Evolutionary conservation across 2,113 vertebrate genomes (phyloP).

Genomic region (Charina bottae): DNA sequence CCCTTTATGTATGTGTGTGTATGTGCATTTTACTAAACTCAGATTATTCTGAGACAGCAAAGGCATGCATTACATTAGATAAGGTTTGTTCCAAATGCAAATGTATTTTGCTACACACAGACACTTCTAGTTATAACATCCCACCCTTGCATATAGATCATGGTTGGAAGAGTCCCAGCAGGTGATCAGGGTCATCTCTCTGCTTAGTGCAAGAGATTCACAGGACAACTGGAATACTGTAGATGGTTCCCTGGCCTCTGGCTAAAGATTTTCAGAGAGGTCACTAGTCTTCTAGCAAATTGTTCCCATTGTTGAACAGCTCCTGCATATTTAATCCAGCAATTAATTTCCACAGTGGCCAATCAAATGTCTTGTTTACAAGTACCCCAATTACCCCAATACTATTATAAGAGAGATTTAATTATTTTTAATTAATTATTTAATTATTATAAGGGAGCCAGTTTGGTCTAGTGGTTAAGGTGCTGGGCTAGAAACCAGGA

Average conservation of each 20-base stretch:
- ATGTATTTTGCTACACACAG: neutral
- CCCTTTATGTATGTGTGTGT: neutral
- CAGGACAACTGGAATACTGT: neutral
- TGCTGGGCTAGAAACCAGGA: no score
- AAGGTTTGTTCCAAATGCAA: neutral
- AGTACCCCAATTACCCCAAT: neutral
- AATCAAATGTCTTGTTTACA: neutral
- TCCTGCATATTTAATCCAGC: neutral
- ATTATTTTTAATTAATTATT: no score
- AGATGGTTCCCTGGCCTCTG: neutral
- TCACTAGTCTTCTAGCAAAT: neutral
- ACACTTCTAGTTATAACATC: neutral
- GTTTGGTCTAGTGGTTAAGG: no score
- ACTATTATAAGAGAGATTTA: neutral
- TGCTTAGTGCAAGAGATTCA: neutral
- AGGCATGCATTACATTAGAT: neutral
- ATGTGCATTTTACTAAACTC: neutral
- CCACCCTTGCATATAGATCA: neutral
- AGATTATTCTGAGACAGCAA: neutral
- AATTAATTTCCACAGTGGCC: neutral
- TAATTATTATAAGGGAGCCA: no score
- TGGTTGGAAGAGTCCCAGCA: neutral
- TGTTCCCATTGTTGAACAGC: neutral
- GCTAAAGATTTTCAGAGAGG: neutral
- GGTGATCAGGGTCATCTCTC: neutral